phyloP scores from a whole-genome alignment of 2,888 invertebrate genomes.

The Heteromurus nitidus region DNA sequence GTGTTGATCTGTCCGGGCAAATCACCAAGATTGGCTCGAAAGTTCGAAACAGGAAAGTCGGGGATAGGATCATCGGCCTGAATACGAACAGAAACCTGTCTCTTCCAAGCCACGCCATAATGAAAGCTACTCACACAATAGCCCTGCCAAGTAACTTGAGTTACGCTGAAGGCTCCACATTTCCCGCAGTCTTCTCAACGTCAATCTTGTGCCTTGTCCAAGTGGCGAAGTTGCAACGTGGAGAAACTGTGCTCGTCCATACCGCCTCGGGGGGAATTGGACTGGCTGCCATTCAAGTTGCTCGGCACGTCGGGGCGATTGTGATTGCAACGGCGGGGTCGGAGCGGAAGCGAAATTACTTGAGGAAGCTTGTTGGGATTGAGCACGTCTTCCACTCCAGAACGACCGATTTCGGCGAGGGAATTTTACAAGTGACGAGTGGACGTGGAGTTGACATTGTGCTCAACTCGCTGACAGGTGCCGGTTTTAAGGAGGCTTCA shows the following conservation, averaged over 20 bases:
- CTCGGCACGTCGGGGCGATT: conserved; percentile 31
- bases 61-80: conserved; percentile 17
- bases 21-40: conserved; percentile 79
- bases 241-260: conserved; percentile 15
- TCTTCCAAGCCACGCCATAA: background rate
- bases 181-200: conserved; percentile 29
- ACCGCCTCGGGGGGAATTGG: conserved; percentile 52
- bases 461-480: conserved; percentile 50
- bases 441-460: conserved; percentile 62
- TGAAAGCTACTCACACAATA: background rate
- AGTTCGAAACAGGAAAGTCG: conserved; percentile 75
- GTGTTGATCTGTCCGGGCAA: conserved; percentile 83
- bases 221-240: background rate
- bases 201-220: conserved; percentile 8
- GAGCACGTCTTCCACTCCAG: conserved; percentile 63
- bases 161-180: conserved; percentile 15
- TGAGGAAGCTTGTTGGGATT: conserved; percentile 59
- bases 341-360: conserved; percentile 50
- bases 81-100: background rate
- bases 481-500: conserved; percentile 61
- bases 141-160: background rate
- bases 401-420: conserved; percentile 50
- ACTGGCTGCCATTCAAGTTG: conserved; percentile 42
- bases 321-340: conserved; percentile 65
- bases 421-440: conserved; percentile 39